Evolutionary conservation across 2,113 vertebrate genomes (phyloP), one percentile per base, ranked within the genome.

Genomic region (Andinoacara biseriatus): DNA sequence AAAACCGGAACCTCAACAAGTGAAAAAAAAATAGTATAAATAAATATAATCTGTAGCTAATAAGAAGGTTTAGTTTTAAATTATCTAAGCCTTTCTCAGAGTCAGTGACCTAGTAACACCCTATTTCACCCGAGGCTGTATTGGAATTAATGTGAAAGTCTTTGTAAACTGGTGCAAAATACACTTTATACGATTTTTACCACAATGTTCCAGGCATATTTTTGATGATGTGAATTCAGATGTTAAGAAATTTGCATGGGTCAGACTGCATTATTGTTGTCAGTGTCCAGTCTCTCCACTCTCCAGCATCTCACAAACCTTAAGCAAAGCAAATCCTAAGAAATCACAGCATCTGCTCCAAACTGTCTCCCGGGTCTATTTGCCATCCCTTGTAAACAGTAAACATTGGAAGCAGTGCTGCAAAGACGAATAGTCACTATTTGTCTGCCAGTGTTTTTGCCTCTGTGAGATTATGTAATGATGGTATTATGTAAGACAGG

Each of bases 401-500:
- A 59, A 79, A 81, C 59, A 72, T 15, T 52, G 40, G 61, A 63
- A 56, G 58, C 76, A 83, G 54, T 67, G 77, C 87, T 57, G 63
- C 78, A 84, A 63, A 87, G 59, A 56, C n/a, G 2, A 52, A 62
- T 59, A 72, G 75, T 11, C 43, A 24, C 67, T 26, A 22, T 60
- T 58, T 67, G 76, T 81, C 78, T 85, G 89, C 74, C 76, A 58
- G 24, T 33, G 43, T n/a, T 43, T 78, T 38, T 46, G 43, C 46
- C 52, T 75, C 81, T 78, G 49, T 26, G 76, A 85, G 86, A 86
- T 92, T 87, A 87, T 84, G 56, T 80, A 86, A 82, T 59, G 35
- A 38, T 69, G 69, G 62, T 59, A 84, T 89, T 87, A 92, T 81
- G 75, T 75, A 86, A 90, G 11, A 84, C 85, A 80, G 83, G 74